Conservation (phyloP, 2,113 vertebrate species). For the Ictalurus punctatus region DNA sequence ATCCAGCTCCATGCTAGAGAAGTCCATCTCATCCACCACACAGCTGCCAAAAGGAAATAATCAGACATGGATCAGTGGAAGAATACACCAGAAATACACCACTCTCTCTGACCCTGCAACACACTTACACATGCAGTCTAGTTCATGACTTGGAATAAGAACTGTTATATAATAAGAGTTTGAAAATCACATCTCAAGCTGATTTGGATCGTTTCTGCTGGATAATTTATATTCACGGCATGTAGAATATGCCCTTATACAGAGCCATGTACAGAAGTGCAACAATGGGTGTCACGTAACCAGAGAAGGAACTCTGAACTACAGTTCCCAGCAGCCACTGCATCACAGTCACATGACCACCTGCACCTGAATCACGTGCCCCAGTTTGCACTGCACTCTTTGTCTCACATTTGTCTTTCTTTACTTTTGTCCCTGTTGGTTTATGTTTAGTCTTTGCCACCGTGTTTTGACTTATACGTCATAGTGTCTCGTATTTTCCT, state of each 20-base stretch:
- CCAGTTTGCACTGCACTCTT: no score
- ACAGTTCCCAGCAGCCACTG: no score
- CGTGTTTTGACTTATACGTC: no score
- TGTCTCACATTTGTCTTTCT: no score
- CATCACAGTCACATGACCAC: no score
- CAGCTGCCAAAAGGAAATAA: slow-evolving; percentile 74
- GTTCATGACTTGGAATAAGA: neutral
- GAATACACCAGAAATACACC: neutral
- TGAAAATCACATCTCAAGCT: neutral
- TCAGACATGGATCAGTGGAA: slow-evolving; percentile 8
- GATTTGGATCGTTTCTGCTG: neutral
- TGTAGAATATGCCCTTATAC: neutral
- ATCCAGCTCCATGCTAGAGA: slow-evolving; percentile 91
- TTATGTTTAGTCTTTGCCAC: no score
- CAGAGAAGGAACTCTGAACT: no score
- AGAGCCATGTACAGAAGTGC: neutral
- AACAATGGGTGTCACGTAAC: no score
- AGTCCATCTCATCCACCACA: slow-evolving; percentile 98
- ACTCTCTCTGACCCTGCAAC: neutral
- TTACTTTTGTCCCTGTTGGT: no score
- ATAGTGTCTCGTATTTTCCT: no score
- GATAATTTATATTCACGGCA: neutral
- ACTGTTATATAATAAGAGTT: neutral
- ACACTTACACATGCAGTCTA: neutral
- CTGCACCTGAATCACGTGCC: no score